These are phyloP conservation scores for Perodicticus potto DNA, from an alignment of 2,797 vertebrate genomes.

Conservation along the genomic window DNA sequence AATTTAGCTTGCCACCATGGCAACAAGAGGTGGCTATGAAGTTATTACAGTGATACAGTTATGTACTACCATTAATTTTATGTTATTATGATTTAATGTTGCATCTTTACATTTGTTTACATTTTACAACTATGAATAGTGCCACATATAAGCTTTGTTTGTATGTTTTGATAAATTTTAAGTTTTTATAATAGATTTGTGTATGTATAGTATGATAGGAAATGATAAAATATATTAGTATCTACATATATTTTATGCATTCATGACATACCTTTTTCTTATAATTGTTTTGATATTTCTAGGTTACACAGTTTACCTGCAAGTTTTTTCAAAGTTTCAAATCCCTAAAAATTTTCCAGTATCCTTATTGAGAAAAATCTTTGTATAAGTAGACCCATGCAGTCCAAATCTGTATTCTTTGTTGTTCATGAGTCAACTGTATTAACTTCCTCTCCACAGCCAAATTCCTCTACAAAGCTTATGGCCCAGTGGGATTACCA, in stretches of 20 bases:
- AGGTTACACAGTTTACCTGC: neutral
- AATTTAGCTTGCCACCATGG: neutral
- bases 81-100: neutral
- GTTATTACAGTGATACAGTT: neutral
- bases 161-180: neutral
- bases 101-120: neutral
- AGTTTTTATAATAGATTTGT: neutral
- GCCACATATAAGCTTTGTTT: neutral
- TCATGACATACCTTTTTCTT: neutral
- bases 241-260: neutral
- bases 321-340: neutral
- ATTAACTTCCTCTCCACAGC: slow-evolving; percentile 32
- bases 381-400: neutral
- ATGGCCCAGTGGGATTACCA: neutral
- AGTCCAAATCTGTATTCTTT: neutral
- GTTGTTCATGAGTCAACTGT: neutral
- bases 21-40: neutral
- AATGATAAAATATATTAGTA: neutral
- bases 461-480: slow-evolving; percentile 40
- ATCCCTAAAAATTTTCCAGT: neutral
- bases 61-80: neutral
- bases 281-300: neutral
- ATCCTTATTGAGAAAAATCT: neutral
- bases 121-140: neutral
- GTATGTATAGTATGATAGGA: neutral